Evolutionary conservation across 2,888 invertebrate species (phyloP), one percentile per base, ranked within the genome.

Genomic region (Salticus scenicus): DNA sequence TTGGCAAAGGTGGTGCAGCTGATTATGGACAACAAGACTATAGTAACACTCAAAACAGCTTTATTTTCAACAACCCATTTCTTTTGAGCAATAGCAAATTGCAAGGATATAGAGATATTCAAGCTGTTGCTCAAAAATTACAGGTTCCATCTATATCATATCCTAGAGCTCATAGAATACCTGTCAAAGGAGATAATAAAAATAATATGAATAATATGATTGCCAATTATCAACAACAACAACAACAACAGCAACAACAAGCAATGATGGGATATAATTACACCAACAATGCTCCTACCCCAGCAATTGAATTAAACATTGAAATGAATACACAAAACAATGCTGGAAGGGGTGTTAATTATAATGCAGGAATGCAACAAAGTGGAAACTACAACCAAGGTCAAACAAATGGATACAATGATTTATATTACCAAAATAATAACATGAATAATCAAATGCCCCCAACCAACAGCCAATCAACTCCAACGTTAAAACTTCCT

Each of bases 131-230:
- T n/a, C 69, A 57, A 10, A 42, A 24, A 17, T 27, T 37, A 30
- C 47, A 33, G 14, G 72, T 77, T 37, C 77, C 83, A 0, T 33
- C 77, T 1, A 63, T 31, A 27, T 51, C 83, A 4, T 83, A 77
- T 69, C 83, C 83, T 0, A 42, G 83, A 12, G 76, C 83, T 14
- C 77, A 83, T 14, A 64, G 83, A 20, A 20, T 73, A 17, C 71
- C 72, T 1, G 67, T 41, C 12, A 77, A 76, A 31, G 33, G 1
- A 10, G 37, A 33, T 10, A 24, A 20, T 8, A 67, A 67, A 20
- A 28, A 30, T 12, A 28, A 66, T n/a, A 17, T 17, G 14, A n/a
- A 33, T 20, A 31, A 67, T 12, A 17, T 14, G 14, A n/a, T 12
- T 20, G 0, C 20, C 0, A 37, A 10, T 8, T 30, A 28, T 30